phyloP scores from a whole-genome alignment of 2,888 invertebrate species.

The Piscicola geometra region DNA sequence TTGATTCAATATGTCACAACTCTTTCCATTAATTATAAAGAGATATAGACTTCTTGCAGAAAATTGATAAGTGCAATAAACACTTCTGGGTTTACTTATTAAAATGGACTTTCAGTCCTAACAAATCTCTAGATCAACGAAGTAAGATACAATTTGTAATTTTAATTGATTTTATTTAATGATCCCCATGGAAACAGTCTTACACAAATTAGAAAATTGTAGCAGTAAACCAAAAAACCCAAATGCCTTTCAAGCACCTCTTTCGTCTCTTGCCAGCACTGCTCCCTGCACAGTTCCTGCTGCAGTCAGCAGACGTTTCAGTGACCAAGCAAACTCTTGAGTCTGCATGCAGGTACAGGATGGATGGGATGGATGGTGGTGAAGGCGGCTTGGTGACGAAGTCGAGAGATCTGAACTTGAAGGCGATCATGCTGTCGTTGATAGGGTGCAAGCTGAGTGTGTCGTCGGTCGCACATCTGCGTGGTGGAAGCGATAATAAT shows the following conservation, averaged over 20 bases:
- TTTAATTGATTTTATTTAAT: no score
- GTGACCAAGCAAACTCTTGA: constrained; percentile 47
- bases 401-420: constrained; percentile 47
- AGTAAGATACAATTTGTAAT: background rate
- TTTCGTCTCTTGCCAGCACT: no score
- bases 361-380: constrained; percentile 43
- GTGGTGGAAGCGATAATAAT: background rate
- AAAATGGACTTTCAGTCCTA: no score
- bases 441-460: constrained; percentile 47
- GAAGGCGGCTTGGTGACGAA: constrained; percentile 42
- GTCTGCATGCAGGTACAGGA: constrained; percentile 48
- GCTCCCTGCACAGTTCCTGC: constrained; percentile 10
- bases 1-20: no score
- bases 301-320: constrained; percentile 40
- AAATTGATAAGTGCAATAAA: background rate
- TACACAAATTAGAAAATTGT: background rate
- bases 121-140: background rate
- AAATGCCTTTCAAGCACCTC: background rate
- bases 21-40: no score
- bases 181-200: no score
- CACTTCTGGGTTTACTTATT: no score
- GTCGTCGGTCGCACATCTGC: constrained; percentile 46
- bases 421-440: constrained; percentile 47
- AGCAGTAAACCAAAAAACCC: background rate
- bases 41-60: no score